A percentile compares a stretch with the other conserved stretches of the same genome.
phyloP scores from a whole-genome alignment of 2,113 vertebrate species.

The Naja naja region DNA sequence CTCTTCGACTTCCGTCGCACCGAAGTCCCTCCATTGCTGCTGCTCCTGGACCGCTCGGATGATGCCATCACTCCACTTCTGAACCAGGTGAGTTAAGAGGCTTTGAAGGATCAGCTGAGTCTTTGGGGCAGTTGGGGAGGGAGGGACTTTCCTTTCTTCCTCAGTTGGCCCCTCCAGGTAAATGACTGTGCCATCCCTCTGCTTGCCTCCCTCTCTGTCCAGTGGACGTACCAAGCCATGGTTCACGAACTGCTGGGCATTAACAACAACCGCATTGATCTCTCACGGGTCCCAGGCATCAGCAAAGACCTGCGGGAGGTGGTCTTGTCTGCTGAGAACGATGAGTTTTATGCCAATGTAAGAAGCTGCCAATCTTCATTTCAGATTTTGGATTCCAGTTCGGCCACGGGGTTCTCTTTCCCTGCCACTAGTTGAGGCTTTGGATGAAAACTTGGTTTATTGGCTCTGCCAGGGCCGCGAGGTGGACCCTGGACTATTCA shows the following conservation, averaged over 20 bases:
- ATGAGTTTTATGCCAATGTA: slow-evolving; percentile 96
- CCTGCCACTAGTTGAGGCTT: not conserved
- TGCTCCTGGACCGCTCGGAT: slow-evolving; percentile 89
- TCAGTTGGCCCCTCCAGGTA: no score
- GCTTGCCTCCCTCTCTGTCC: not conserved
- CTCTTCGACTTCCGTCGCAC: slow-evolving; percentile 96
- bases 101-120: not conserved
- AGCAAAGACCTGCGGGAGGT: slow-evolving; percentile 91
- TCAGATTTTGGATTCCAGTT: accelerated
- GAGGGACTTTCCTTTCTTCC: not conserved
- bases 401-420: accelerated
- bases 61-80: slow-evolving; percentile 89
- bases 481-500: not conserved
- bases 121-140: not conserved
- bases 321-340: slow-evolving; percentile 91
- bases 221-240: slow-evolving; percentile 99
- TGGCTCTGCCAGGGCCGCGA: not conserved
- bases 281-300: slow-evolving; percentile 90
- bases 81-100: slow-evolving; percentile 70
- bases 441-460: not conserved
- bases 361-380: slow-evolving; percentile 34
- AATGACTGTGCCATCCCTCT: accelerated
- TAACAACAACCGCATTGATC: slow-evolving; percentile 95
- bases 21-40: slow-evolving; percentile 89
- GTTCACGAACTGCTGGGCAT: slow-evolving; percentile 93